These are phyloP conservation scores for Carassius carassius DNA, from an alignment of 2,113 vertebrate genomes.

Conservation along the genomic window DNA sequence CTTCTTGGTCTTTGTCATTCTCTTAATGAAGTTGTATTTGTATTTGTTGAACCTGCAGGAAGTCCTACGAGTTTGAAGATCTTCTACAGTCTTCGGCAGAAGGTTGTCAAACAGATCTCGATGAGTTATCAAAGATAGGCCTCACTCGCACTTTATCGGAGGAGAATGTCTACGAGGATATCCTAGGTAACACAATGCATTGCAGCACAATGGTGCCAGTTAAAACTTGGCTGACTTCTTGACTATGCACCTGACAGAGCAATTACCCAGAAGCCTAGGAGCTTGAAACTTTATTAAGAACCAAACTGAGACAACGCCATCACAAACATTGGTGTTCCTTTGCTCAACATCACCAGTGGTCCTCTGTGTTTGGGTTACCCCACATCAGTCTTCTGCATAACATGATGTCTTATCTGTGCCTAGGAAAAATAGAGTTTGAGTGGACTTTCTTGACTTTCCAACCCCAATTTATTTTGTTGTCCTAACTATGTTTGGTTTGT, in stretches of 20 bases:
- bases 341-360: slow-evolving; percentile 45
- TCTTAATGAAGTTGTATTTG: slow-evolving; percentile 5
- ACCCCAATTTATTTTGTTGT: background rate
- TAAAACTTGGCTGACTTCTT: background rate
- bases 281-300: slow-evolving; percentile 21
- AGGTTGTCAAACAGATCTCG: slow-evolving; percentile 86
- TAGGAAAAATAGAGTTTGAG: background rate
- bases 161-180: slow-evolving; percentile 97
- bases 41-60: slow-evolving; percentile 77
- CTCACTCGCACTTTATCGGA: slow-evolving; percentile 96
- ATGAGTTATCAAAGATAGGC: slow-evolving; percentile 88
- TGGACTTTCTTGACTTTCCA: background rate
- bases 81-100: slow-evolving; percentile 85
- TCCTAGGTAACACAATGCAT: slow-evolving; percentile 81
- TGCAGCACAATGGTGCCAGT: background rate
- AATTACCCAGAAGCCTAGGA: background rate
- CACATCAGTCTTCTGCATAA: slow-evolving; percentile 54
- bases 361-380: slow-evolving; percentile 66
- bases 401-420: slow-evolving; percentile 46
- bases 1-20: background rate
- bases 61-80: slow-evolving; percentile 97
- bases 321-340: slow-evolving; percentile 27
- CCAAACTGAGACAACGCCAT: background rate
- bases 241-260: background rate
- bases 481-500: background rate